Conservation (phyloP, 2,888 invertebrate species). For the Lumbricus terrestris region DNA sequence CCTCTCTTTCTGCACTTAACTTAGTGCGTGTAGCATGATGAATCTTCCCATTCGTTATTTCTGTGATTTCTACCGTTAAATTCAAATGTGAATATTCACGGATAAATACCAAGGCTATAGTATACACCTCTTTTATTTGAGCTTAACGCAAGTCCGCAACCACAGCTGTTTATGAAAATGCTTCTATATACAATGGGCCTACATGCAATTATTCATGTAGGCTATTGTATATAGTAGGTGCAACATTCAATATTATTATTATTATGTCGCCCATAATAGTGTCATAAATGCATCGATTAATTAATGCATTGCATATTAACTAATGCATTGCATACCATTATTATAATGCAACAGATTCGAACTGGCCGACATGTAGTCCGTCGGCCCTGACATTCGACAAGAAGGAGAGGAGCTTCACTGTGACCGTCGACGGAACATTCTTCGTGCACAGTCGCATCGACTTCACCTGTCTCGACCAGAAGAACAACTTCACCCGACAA, state of each 20-base stretch:
- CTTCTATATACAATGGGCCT: too few relatives aligned
- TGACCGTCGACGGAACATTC: background rate
- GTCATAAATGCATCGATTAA: background rate
- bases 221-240: too few relatives aligned
- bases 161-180: too few relatives aligned
- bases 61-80: background rate
- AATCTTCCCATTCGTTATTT: background rate
- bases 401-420: background rate
- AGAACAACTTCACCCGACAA: background rate
- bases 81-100: too few relatives aligned
- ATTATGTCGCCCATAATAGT: background rate
- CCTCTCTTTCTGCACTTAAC: too few relatives aligned
- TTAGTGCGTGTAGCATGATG: background rate
- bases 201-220: too few relatives aligned
- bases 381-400: background rate
- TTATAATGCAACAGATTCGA: background rate
- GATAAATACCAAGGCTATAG: too few relatives aligned
- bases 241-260: background rate
- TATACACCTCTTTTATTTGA: too few relatives aligned
- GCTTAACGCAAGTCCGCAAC: too few relatives aligned
- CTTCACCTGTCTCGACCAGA: background rate
- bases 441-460: background rate
- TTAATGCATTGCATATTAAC: background rate
- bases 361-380: background rate
- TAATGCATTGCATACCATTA: background rate